Conservation (phyloP, 2,888 invertebrate species). For the Pheosia tremula region DNA sequence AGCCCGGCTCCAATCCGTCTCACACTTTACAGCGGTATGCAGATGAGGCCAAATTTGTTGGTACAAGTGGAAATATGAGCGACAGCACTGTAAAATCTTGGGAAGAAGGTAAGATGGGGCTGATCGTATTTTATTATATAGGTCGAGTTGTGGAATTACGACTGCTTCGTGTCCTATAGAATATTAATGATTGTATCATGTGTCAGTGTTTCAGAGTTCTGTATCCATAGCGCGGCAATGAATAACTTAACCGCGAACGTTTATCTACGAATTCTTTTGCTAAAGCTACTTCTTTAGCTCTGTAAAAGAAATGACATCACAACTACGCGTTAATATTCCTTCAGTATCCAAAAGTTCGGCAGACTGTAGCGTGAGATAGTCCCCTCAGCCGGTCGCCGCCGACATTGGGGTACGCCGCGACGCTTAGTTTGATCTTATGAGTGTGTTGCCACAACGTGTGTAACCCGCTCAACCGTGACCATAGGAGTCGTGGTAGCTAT, state of each 20-base stretch:
- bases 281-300: background rate
- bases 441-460: too few relatives aligned
- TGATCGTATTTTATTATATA: background rate
- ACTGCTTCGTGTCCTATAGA: too few relatives aligned
- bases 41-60: constrained; percentile 44
- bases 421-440: too few relatives aligned
- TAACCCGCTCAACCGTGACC: background rate
- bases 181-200: too few relatives aligned
- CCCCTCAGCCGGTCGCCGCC: background rate
- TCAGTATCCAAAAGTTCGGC: background rate
- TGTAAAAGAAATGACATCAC: background rate
- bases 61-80: constrained; percentile 27
- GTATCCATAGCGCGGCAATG: too few relatives aligned
- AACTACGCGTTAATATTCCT: background rate
- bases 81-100: constrained; percentile 14
- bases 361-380: background rate
- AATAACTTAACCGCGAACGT: too few relatives aligned
- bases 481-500: background rate
- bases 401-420: background rate
- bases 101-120: constrained; percentile 1
- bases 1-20: constrained; percentile 61
- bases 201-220: too few relatives aligned
- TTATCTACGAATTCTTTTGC: background rate
- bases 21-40: constrained; percentile 70
- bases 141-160: background rate